Conservation (phyloP, 1,140 invertebrate genomes). For the Dendroctonus valens region DNA sequence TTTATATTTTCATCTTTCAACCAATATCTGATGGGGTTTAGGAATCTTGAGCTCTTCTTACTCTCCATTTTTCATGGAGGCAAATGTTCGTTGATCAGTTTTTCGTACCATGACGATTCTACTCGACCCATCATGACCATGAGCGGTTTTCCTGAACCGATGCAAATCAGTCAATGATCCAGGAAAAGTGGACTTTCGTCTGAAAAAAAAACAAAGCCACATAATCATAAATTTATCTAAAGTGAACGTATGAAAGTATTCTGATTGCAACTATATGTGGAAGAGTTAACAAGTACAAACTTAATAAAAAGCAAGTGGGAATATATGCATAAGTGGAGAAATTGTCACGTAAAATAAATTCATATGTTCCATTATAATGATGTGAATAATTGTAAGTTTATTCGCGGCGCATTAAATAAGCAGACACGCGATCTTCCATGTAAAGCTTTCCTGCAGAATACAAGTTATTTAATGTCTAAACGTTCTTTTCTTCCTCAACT, state of each 20-base stretch:
- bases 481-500: too few species aligned
- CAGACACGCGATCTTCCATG: too few species aligned
- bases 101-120: conserved; percentile 64
- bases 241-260: not conserved
- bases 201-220: conserved; percentile 36
- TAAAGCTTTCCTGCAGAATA: too few species aligned
- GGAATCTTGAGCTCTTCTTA: conserved; percentile 25
- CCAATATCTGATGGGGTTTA: too few species aligned
- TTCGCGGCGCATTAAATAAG: not conserved
- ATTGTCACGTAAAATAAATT: not conserved
- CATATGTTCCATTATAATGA: not conserved
- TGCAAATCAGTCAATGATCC: conserved; percentile 47
- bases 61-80: conserved; percentile 48
- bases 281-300: not conserved
- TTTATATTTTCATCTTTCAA: too few species aligned
- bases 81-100: conserved; percentile 61
- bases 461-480: too few species aligned
- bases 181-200: conserved; percentile 45
- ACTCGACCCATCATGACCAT: conserved; percentile 60
- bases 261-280: not conserved
- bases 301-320: too few species aligned
- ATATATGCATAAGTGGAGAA: not conserved
- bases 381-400: not conserved
- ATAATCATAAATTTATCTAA: conserved; percentile 1
- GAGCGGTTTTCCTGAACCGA: conserved; percentile 52